Base-by-base conservation (phyloP, 23 tunicate genomes). In the Trididemnum nubilum region DNA sequence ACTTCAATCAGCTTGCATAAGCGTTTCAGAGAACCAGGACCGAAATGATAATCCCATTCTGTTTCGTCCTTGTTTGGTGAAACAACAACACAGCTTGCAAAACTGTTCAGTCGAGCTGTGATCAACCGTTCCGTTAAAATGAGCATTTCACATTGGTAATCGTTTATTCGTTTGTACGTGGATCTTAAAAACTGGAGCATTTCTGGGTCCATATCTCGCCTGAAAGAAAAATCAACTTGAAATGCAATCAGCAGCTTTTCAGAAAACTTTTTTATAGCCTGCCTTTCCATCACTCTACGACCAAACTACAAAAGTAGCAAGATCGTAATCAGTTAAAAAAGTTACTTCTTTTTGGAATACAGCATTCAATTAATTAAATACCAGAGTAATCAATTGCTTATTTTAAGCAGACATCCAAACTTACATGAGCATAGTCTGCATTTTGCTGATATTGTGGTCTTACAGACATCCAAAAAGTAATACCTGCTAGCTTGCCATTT, bases 1-100 rank as follows among this genome's bases (percentile, higher is more conserved):
- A 57, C 86, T 63, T 87, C 93, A 59, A 93, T 83, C 0, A 93
- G 75, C 74, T 93, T 93, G 67, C 93, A 87, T 33, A 93, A 71
- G 19, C 89, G 92, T 66, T 93, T 93, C n/a, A 83, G 38, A 2
- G 57, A 80, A 27, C 73, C 80, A 70, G 84, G 28, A 12, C 82
- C 84, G 65, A 87, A 54, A 39, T 80, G n/a, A 51, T 27, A 35
- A 54, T 39, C 35, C 85, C 86, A 83, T 19, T 88, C 86, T 35
- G 19, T 24, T 7, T 88, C 85, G 34, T 75, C 81, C 0, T 61
- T 32, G 26, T 49, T 63, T 1, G 82, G 65, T 0, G 40, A 38
- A 32, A 65, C 36, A 0, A 72, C 39, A 1, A 81, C 76, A 52
- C 74, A 81, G 29, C 87, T 37, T 5, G 93, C 71, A 9, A 93